Conservation (phyloP, 92 coral and sea anemone species). For the Blastomussa wellsi region DNA sequence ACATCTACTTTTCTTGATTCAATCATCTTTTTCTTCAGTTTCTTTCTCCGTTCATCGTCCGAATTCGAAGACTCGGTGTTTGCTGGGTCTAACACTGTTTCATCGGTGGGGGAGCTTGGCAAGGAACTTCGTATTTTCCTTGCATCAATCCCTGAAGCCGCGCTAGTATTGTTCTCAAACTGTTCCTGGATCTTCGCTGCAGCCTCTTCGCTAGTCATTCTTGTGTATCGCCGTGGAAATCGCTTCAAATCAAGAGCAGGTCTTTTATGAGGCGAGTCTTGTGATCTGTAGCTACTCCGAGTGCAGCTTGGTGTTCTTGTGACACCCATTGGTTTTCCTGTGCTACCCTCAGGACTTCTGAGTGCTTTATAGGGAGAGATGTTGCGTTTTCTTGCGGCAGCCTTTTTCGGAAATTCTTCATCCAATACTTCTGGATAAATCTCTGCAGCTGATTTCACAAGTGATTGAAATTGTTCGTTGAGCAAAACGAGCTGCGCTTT, state of each 20-base stretch:
- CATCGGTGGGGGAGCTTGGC: constrained; percentile 46
- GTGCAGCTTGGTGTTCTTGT: constrained; percentile 21
- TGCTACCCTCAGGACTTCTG: constrained; percentile 3
- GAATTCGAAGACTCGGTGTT: constrained; percentile 15
- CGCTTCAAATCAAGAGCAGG: constrained; percentile 18
- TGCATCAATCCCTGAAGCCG: constrained; percentile 26
- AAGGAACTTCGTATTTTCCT: constrained; percentile 53
- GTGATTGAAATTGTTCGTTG: constrained; percentile 69
- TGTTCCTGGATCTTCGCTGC: constrained; percentile 39
- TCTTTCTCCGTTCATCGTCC: constrained; percentile 64
- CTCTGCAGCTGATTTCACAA: constrained; percentile 71
- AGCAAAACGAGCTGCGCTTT: constrained; percentile 67
- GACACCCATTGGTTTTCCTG: not conserved
- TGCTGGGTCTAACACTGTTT: not conserved
- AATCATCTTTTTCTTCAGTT: constrained; percentile 62
- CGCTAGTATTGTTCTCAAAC: constrained; percentile 14
- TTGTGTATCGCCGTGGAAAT: constrained; percentile 16
- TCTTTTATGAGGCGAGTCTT: constrained; percentile 19
- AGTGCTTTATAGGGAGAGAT: not conserved
- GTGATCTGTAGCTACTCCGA: constrained; percentile 12
- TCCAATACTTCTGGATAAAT: constrained; percentile 48
- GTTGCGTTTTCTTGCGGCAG: constrained; percentile 8
- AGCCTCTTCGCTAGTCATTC: constrained; percentile 23
- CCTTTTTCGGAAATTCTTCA: constrained; percentile 34
- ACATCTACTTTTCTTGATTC: constrained; percentile 76